These are phyloP conservation scores for Archilochus colubris DNA, from an alignment of 2,113 vertebrate genomes.

Conservation along the genomic window DNA sequence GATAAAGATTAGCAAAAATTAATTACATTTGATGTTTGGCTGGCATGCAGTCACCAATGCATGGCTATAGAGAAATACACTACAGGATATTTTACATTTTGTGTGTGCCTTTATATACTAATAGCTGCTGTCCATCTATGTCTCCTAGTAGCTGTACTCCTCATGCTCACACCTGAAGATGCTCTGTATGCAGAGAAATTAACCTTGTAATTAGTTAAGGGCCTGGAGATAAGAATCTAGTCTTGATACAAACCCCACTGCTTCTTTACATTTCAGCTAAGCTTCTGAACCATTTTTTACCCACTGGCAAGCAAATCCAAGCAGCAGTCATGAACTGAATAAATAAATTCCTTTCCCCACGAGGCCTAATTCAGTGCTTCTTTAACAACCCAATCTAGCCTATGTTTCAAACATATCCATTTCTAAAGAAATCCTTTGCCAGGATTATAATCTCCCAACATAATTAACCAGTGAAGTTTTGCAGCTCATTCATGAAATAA, in stretches of 20 bases:
- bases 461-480: not conserved
- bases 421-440: not conserved
- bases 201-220: not conserved
- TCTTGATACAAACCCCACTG: not conserved
- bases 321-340: not conserved
- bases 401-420: not conserved
- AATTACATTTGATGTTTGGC: not conserved
- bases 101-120: not conserved
- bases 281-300: not conserved
- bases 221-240: not conserved
- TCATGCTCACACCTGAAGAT: too few relatives aligned
- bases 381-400: not conserved
- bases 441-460: not conserved
- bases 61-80: not conserved
- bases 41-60: not conserved
- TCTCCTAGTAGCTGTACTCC: not conserved
- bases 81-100: not conserved
- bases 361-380: not conserved
- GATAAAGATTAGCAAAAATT: not conserved
- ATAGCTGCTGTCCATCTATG: rapidly evolving
- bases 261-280: not conserved
- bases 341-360: not conserved
- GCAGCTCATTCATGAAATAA: not conserved
- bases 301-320: not conserved
- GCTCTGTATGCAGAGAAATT: not conserved